phyloP scores from a whole-genome alignment of 2,888 invertebrate genomes.

The Chalcosyrphus nemorum region DNA sequence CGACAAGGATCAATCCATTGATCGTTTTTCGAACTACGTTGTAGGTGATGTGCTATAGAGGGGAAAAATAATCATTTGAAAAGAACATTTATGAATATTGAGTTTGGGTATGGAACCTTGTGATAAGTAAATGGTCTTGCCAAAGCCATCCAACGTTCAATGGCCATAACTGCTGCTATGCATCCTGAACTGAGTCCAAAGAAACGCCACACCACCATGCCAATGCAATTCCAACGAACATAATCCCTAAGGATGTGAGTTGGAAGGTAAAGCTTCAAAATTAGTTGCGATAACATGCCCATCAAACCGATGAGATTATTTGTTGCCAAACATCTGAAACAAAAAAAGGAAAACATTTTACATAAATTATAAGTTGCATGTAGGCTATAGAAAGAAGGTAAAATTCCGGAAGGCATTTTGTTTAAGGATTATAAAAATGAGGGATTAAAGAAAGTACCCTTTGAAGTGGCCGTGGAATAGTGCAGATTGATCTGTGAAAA shows the following conservation, averaged over 20 bases:
- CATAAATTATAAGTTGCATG: too few relatives aligned
- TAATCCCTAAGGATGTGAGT: slow-evolving; percentile 77
- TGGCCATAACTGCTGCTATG: slow-evolving; percentile 94
- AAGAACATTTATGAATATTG: too few relatives aligned
- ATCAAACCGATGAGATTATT: slow-evolving; percentile 91
- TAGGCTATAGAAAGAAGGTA: too few relatives aligned
- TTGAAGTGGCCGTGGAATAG: too few relatives aligned
- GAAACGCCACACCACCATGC: slow-evolving; percentile 88
- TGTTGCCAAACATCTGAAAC: slow-evolving; percentile 87
- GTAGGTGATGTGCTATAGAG: slow-evolving; percentile 90
- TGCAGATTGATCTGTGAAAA: too few relatives aligned
- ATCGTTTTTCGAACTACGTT: slow-evolving; percentile 88
- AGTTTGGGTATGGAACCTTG: too few relatives aligned
- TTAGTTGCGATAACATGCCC: slow-evolving; percentile 89
- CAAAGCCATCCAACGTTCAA: slow-evolving; percentile 92
- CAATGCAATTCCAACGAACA: slow-evolving; percentile 79
- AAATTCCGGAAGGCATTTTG: too few relatives aligned
- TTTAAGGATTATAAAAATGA: too few relatives aligned
- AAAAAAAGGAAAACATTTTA: background rate
- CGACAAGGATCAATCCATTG: slow-evolving; percentile 87
- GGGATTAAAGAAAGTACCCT: too few relatives aligned
- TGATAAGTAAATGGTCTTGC: slow-evolving; percentile 94
- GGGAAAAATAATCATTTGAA: background rate
- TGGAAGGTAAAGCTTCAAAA: slow-evolving; percentile 83
- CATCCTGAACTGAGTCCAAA: slow-evolving; percentile 94